Evolutionary conservation across 2,797 vertebrate species (phyloP).

Genomic region (Glyptemys insculpta): DNA sequence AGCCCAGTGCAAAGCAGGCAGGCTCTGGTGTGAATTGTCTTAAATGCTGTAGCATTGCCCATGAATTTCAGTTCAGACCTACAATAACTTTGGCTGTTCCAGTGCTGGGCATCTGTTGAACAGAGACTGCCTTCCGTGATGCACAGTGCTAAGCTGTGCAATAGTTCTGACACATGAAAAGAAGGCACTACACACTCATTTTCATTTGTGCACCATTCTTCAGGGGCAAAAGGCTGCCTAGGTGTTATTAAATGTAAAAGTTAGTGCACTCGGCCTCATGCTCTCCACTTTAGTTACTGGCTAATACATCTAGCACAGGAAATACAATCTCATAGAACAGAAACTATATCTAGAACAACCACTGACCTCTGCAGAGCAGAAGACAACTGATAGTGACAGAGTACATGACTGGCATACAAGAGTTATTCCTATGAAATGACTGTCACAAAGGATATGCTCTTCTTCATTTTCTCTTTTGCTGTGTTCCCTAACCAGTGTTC

Average conservation of each 20-base stretch:
- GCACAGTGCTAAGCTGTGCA: neutral
- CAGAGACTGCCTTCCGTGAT: neutral
- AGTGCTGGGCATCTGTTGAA: neutral
- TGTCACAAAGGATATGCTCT: neutral
- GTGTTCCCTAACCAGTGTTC: neutral
- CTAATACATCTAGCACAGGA: neutral
- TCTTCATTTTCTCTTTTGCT: neutral
- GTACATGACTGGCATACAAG: neutral
- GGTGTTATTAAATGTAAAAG: neutral
- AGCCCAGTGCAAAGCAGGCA: neutral
- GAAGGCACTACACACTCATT: accelerated
- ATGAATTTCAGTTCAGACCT: neutral
- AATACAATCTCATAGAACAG: neutral
- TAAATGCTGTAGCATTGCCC: neutral
- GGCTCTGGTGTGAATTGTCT: neutral
- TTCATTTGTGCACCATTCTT: neutral
- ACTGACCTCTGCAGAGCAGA: neutral
- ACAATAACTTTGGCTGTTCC: neutral
- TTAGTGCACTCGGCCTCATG: neutral
- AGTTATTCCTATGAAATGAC: neutral
- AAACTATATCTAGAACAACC: neutral
- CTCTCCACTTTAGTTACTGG: neutral
- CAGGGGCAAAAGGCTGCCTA: neutral
- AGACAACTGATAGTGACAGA: neutral
- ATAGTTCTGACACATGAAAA: neutral